Evolutionary conservation across 2,888 invertebrate species (phyloP).

Genomic region (Coelinius sp.): DNA sequence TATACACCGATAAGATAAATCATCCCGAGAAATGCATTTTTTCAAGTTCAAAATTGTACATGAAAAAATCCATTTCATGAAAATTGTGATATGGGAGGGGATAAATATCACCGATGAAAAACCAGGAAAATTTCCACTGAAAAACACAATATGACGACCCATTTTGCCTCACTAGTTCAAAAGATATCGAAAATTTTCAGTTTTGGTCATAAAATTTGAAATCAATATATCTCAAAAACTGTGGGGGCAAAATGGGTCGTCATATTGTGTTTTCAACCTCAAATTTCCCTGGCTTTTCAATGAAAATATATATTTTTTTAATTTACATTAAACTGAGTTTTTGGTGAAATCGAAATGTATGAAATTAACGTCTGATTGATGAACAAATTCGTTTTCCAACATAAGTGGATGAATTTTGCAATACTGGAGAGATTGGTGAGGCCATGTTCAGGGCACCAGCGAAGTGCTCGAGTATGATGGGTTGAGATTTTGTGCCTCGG

Average conservation of each 20-base stretch:
- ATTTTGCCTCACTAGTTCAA: no score
- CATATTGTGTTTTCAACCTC: no score
- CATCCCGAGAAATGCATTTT: background rate
- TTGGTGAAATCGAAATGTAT: background rate
- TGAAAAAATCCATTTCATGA: no score
- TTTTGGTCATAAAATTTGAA: no score
- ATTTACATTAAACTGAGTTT: background rate
- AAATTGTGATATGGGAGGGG: no score
- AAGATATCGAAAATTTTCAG: no score
- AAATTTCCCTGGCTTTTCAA: no score
- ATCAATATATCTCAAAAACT: background rate
- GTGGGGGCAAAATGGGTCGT: background rate
- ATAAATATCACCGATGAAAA: no score
- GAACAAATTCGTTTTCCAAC: background rate
- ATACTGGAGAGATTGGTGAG: background rate
- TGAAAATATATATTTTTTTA: no score
- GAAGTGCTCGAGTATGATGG: background rate
- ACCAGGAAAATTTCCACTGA: no score
- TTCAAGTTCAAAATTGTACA: background rate
- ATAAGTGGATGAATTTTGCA: background rate
- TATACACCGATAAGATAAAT: background rate
- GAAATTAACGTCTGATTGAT: background rate
- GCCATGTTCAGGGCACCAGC: background rate
- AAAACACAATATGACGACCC: no score
- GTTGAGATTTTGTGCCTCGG: conserved; percentile 16